Evolutionary conservation across 1,140 invertebrate genomes (phyloP), one percentile per base, ranked within the genome.

Genomic region (Thaumatotibia leucotreta): DNA sequence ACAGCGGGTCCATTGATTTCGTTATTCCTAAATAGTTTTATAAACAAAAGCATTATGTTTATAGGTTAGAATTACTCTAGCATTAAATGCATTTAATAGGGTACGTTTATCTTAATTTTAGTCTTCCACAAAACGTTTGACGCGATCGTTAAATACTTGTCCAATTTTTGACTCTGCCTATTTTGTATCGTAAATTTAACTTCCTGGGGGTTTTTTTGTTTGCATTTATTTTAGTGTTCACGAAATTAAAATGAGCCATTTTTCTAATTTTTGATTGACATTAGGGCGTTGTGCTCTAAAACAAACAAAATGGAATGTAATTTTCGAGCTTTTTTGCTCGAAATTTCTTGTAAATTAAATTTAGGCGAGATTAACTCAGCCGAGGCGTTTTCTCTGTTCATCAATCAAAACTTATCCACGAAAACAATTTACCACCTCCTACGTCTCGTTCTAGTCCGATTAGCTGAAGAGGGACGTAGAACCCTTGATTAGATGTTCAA

Each of bases 321-420:
- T 80, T 77, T 86, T 85, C 82, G 78, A 76, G 70, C 74, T 80
- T 72, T 70, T 70, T 70, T 70, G 83, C 86, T 82, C 83, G 76
- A 83, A 84, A 82, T 86, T 76, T 76, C 66, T 83, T 80, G 81
- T 86, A 90, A 90, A 90, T 90, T 88, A 84, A 88, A 88, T 90
- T 88, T 88, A 85, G 85, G 80, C 79, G 84, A 86, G 82, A 88
- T 88, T 82, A 86, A 84, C 81, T 80, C 79, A 87, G 81, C 89
- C 79, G 83, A 90, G 88, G 88, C 86, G 86, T 89, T 88, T 88
- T 89, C 86, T 84, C 78, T 88, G 85, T 90, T 84, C 86, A 91
- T 91, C 85, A 91, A 91, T 91, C 88, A 89, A 84, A 77, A 64
- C 73, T 70, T 78, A 72, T 78, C 76, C 80, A 78, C 77, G 73